Evolutionary conservation across 2,797 vertebrate genomes (phyloP), one percentile per base, ranked within the genome.

Genomic region (Australoheros facetus): DNA sequence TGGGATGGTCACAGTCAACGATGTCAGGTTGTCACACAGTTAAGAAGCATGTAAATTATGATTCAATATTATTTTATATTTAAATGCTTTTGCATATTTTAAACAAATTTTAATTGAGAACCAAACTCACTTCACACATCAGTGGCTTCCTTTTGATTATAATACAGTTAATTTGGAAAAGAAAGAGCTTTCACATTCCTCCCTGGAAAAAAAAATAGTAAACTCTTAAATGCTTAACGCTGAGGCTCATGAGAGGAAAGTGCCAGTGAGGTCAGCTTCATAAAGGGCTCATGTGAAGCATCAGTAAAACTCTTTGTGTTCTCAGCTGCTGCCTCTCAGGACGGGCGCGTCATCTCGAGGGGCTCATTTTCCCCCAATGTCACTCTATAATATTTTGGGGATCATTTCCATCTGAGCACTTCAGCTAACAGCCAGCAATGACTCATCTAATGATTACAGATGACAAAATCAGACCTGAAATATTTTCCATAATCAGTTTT

Each of bases 341-440:
- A 1, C 17, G 28, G 6, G 5, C 10, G 0, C 1, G 5, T 14
- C 8, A 0, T 42, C 62, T 54, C 39, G 8, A 64, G 60, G 60
- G 60, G 39, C 60, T 66, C 39, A 11, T 64, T 64, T 64, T 26
- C 23, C 37, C 59, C 71, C 28, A 53, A 42, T 26, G 82, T 64
- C 4, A 0, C 26, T 2, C 17, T 2, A 3, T 4, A 7, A 7
- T 60, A 80, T 57, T 28, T 51, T n/a, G 37, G 13, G 42, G 42
- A 58, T 71, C 51, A 16, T 75, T 70, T 74, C 56, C 75, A 62
- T 56, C 48, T 23, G 73, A 77, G 73, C 78, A n/a, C 59, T 56
- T 56, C 9, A 55, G 82, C 58, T 19, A 69, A 69, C 45, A 51
- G 64, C 64, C 26, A n/a, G 26, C 3, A 19, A 69, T 26, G 64